Evolutionary conservation across 2,888 invertebrate species (phyloP).

Genomic region (Leucophora obtusa): DNA sequence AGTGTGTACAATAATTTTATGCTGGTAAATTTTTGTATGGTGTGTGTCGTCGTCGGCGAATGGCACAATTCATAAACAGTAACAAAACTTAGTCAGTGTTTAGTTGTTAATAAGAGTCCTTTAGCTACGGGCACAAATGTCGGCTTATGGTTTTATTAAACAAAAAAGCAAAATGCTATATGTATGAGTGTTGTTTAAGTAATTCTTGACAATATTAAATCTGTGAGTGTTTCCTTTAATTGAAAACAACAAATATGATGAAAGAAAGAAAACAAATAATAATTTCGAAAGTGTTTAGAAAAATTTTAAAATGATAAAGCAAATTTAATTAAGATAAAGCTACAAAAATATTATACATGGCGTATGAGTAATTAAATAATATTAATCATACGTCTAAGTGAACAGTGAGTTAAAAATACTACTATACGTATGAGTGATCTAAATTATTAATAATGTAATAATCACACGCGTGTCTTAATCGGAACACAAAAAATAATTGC

Average conservation of each 20-base stretch:
- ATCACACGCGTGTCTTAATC: background rate
- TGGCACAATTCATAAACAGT: conserved; percentile 72
- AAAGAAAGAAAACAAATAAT: no score
- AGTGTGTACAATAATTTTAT: conserved; percentile 34
- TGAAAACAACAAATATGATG: no score
- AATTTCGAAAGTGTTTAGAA: no score
- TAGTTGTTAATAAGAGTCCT: conserved; percentile 75
- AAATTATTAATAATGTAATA: background rate
- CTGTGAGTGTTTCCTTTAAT: no score
- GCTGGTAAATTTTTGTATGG: conserved; percentile 36
- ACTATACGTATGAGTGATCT: background rate
- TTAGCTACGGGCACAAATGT: conserved; percentile 71
- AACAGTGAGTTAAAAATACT: no score
- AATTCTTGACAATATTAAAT: no score
- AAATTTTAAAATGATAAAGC: no score
- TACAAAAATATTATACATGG: no score
- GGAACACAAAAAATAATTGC: background rate
- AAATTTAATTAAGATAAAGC: no score
- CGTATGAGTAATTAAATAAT: no score
- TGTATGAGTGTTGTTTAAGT: no score
- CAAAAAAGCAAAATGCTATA: conserved; percentile 4
- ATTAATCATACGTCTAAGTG: no score
- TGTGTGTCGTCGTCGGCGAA: conserved; percentile 59
- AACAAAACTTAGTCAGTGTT: conserved; percentile 73
- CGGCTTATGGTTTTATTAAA: conserved; percentile 33